phyloP scores from a whole-genome alignment of 2,888 invertebrate genomes.

The Heliconius erato region DNA sequence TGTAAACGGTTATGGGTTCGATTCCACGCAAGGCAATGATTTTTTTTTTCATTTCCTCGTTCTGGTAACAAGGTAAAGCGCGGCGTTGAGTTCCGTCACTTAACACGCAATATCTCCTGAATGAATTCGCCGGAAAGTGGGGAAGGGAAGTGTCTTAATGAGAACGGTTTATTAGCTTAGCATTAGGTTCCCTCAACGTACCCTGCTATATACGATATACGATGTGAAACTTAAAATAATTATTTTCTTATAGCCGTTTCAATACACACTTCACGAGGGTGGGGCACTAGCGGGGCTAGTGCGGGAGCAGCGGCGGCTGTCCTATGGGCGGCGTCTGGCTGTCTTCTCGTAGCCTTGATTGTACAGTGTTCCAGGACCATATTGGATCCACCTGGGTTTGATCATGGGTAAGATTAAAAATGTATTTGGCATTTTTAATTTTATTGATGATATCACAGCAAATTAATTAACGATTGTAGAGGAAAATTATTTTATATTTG shows the following conservation, averaged over 20 bases:
- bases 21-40: no score
- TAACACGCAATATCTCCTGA: no score
- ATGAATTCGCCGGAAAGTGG: no score
- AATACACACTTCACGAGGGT: conserved; percentile 86
- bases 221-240: neutral
- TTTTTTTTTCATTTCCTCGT: no score
- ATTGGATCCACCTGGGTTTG: conserved; percentile 67
- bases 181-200: no score
- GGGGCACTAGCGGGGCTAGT: conserved; percentile 71
- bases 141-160: no score
- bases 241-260: conserved; percentile 79
- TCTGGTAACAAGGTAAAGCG: no score
- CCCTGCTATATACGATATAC: neutral
- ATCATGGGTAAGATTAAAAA: conserved; percentile 43
- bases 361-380: conserved; percentile 85
- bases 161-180: no score
- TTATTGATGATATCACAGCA: neutral
- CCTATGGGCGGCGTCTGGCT: conserved; percentile 86
- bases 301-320: conserved; percentile 73
- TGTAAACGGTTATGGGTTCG: no score
- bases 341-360: conserved; percentile 82
- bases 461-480: no score
- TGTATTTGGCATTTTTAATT: neutral
- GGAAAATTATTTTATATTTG: no score
- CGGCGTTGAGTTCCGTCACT: no score